Conservation (phyloP, 2,113 vertebrate genomes). For the Cryptoleucopteryx plumbea region DNA sequence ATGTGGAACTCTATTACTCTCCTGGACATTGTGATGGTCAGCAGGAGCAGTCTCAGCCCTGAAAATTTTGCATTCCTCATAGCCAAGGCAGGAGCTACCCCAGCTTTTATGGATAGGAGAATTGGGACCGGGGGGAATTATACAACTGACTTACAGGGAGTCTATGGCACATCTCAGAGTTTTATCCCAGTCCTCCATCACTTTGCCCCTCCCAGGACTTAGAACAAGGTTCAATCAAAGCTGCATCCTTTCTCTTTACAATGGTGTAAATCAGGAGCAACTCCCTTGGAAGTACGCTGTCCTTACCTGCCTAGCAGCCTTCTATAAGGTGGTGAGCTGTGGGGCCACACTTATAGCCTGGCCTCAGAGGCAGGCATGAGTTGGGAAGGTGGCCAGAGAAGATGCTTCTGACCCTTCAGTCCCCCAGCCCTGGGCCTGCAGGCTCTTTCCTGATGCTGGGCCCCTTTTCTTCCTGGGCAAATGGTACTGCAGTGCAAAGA, state of each 20-base stretch:
- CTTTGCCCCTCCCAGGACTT: neutral
- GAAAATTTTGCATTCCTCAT: neutral
- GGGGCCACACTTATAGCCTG: neutral
- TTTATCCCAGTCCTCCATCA: neutral
- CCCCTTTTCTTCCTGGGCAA: neutral
- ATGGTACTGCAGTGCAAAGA: neutral
- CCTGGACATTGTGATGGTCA: neutral
- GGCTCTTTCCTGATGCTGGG: neutral
- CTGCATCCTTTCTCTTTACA: neutral
- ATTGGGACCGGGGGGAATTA: neutral
- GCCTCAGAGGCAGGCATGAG: neutral
- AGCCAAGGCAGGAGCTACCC: neutral
- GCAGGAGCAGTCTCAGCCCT: neutral
- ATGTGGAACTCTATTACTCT: fast-evolving
- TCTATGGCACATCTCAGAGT: neutral
- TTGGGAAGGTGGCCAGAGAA: neutral
- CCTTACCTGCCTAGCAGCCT: neutral
- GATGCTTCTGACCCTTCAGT: neutral
- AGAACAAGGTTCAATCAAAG: neutral
- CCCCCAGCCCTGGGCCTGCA: neutral
- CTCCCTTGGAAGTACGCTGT: neutral
- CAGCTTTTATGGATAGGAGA: neutral
- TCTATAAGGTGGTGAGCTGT: neutral
- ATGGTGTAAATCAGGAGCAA: neutral
- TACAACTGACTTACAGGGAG: neutral